phyloP scores from a whole-genome alignment of 2,888 invertebrate species.

The Conops quadrifasciatus region DNA sequence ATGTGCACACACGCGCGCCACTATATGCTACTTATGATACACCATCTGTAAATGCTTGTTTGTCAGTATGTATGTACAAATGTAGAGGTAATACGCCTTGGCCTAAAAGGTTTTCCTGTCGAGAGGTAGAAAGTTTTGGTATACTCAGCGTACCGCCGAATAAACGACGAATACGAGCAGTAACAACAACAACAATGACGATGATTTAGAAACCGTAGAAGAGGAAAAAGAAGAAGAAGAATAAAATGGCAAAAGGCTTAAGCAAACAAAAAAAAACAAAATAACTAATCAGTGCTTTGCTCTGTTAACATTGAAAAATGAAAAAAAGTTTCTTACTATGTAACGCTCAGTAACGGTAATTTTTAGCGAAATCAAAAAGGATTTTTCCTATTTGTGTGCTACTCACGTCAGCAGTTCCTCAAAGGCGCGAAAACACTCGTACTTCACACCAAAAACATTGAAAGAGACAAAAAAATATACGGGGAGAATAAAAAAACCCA shows the following conservation, averaged over 20 bases:
- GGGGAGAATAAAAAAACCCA: not conserved
- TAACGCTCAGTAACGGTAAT: not conserved
- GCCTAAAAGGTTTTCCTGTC: constrained; percentile 1
- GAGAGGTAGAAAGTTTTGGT: constrained; percentile 9
- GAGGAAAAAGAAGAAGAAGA: not conserved
- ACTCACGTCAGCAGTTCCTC: no score
- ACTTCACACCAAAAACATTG: not conserved
- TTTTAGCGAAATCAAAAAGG: no score
- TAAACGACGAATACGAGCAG: not conserved
- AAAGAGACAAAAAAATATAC: not conserved
- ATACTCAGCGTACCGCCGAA: no score
- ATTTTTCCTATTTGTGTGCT: no score
- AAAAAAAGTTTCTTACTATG: constrained; percentile 9
- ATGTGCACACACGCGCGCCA: no score
- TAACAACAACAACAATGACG: constrained; percentile 2
- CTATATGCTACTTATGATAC: no score
- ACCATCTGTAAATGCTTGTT: no score
- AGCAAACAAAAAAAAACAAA: constrained; percentile 10
- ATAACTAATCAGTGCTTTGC: constrained; percentile 36
- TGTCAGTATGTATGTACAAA: no score
- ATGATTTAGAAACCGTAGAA: not conserved
- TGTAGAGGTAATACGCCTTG: not conserved
- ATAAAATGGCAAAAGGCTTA: not conserved
- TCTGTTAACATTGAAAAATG: constrained; percentile 36
- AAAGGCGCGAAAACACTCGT: not conserved